Evolutionary conservation across 2,113 vertebrate genomes (phyloP), one percentile per base, ranked within the genome.

Genomic region (Plotosus lineatus): DNA sequence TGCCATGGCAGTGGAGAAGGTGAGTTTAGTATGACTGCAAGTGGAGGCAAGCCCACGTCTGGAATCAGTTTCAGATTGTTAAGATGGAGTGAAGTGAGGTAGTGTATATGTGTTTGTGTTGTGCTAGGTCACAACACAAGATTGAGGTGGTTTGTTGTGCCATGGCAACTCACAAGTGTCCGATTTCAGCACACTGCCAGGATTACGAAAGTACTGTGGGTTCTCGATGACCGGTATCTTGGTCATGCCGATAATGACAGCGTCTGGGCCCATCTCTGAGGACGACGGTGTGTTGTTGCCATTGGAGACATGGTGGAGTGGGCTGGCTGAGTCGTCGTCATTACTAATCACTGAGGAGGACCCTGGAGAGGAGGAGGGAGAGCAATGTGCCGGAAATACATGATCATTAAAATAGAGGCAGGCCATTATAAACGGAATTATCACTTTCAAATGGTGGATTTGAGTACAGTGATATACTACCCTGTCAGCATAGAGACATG

Each of bases 161-260:
- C 31, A 79, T 75, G 65, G 88, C 88, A 95, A 99, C 98, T 98
- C 94, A 99, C 97, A 96, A 75, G 97, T 98, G 90, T 98, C 96
- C 68, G 96, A 93, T 93, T 99, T 98, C 89, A 98, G 95, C 83
- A 98, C 93, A 88, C 94, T 97, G 88, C 96, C 95, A 26, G 96
- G 95, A 90, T 97, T 97, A 84, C 97, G 96, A 91, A 99, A 99
- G 90, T 99, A 99, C 90, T 99, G 98, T 0, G 97, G 97, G 91
- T 99, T 99, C 94, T 99, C 97, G 21, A 99, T 99, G 87, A 99
- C 96, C 0, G 98, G 98, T 87, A 99, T 99, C 94, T 98, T 98
- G 31, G 96, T 99, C 98, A 99, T 98, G 83, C 98, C 97, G 82
- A 99, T 99, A 87, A 99, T 96, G 90, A 99, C 97, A 14, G 97